phyloP scores from a whole-genome alignment of 2,888 invertebrate genomes.

The Cephus sareptanus region DNA sequence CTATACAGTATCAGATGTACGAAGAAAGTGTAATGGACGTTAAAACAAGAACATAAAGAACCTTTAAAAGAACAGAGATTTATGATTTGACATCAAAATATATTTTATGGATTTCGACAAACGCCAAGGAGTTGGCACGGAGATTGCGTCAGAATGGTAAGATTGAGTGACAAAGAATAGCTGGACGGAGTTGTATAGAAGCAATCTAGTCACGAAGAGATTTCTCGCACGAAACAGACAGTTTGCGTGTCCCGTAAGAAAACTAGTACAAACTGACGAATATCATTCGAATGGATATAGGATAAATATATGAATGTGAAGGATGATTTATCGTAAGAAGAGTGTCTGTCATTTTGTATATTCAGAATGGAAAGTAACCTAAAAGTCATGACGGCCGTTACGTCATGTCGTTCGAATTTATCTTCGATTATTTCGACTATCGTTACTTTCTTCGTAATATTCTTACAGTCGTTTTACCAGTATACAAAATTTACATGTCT shows the following conservation, averaged over 20 bases:
- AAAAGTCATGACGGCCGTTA: not conserved
- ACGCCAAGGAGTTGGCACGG: not conserved
- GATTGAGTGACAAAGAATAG: slow-evolving; percentile 14
- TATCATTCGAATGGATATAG: slow-evolving; percentile 12
- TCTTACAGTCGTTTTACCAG: not conserved
- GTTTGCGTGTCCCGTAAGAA: slow-evolving; percentile 16
- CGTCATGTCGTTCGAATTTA: not conserved
- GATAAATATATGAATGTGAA: slow-evolving; percentile 21
- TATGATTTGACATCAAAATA: not conserved
- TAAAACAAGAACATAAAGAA: not conserved
- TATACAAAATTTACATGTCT: not conserved
- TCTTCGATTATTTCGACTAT: not conserved
- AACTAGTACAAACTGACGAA: slow-evolving; percentile 10
- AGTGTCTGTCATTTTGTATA: not conserved
- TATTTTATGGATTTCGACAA: not conserved
- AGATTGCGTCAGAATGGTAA: not conserved
- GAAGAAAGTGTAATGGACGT: not conserved
- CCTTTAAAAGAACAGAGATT: not conserved
- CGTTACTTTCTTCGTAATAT: not conserved
- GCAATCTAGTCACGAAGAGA: slow-evolving; percentile 11
- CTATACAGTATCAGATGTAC: not conserved
- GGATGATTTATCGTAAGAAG: not conserved
- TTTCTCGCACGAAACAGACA: slow-evolving; percentile 14
- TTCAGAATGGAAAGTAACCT: not conserved
- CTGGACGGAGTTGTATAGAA: slow-evolving; percentile 1